Percentiles rank a stretch among this genome's conserved stretches.
These are phyloP conservation scores for Ditylenchus dipsaci DNA, from an alignment of 1,140 invertebrate genomes.

Conservation along the genomic window DNA sequence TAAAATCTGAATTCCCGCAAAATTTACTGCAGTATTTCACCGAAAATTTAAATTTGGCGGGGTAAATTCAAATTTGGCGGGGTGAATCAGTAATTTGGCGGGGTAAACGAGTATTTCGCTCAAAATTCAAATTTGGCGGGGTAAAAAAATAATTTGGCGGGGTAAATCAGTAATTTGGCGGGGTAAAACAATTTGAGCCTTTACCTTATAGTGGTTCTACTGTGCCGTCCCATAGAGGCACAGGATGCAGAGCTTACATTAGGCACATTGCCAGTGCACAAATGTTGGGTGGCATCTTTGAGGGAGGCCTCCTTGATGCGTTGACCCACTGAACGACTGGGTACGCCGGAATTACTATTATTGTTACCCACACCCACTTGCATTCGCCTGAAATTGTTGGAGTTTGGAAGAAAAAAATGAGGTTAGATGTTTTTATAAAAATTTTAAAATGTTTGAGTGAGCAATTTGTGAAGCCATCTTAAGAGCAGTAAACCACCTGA, in stretches of 20 bases:
- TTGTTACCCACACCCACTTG: slow-evolving; percentile 23
- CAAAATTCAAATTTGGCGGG: no score
- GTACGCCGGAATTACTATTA: slow-evolving; percentile 5
- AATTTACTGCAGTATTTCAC: no score
- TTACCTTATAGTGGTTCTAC: no score
- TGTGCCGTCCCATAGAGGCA: slow-evolving; percentile 6
- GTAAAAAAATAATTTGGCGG: no score
- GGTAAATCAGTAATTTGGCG: no score
- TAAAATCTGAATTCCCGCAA: no score
- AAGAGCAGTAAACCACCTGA: not conserved
- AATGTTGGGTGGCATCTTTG: not conserved
- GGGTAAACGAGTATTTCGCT: no score
- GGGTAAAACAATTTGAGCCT: no score
- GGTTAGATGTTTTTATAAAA: not conserved
- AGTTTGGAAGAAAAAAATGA: not conserved
- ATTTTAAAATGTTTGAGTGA: not conserved
- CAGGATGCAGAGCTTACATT: slow-evolving; percentile 3
- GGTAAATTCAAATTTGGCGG: no score
- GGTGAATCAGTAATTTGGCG: no score
- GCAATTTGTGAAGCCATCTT: not conserved
- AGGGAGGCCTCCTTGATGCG: slow-evolving; percentile 34
- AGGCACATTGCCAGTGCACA: not conserved
- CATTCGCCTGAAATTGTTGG: slow-evolving; percentile 23
- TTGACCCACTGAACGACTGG: slow-evolving; percentile 26
- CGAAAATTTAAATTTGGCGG: no score